phyloP scores from a whole-genome alignment of 1,140 invertebrate genomes.

The Zaprionus ghesquierei region DNA sequence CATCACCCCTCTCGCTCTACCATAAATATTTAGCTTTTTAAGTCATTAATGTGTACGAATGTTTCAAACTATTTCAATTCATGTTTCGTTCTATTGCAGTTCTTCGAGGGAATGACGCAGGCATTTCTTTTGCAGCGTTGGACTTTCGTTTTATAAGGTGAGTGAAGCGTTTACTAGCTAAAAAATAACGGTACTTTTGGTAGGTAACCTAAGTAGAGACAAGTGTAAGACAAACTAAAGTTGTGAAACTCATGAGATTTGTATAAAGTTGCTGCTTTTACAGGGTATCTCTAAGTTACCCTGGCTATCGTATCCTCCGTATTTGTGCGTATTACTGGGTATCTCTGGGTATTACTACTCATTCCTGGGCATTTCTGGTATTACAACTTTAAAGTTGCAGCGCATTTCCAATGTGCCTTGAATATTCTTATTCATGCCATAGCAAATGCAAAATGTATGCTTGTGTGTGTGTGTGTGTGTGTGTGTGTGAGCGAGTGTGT shows the following conservation, averaged over 20 bases:
- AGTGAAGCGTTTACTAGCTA: slow-evolving; percentile 16
- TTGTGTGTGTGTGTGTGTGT: slow-evolving; percentile 6
- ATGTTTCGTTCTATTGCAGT: slow-evolving; percentile 18
- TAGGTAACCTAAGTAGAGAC: neutral
- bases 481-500: slow-evolving; percentile 7
- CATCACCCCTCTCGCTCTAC: neutral
- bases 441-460: neutral
- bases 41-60: neutral
- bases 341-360: neutral
- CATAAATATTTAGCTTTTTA: too few species aligned
- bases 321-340: neutral
- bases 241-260: neutral
- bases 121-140: slow-evolving; percentile 83
- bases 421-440: neutral
- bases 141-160: slow-evolving; percentile 82
- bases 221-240: neutral
- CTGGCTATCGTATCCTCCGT: too few species aligned
- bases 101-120: slow-evolving; percentile 82
- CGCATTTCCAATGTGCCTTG: neutral
- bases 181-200: neutral
- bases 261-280: neutral
- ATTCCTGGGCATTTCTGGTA: neutral
- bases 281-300: neutral
- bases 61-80: neutral
- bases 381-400: neutral